These are phyloP conservation scores for cat (Felis catus) DNA, from an alignment of 2,113 vertebrate genomes.

Conservation along the genomic window F.catus_Fca126_mat1.0 CM031411.1:69501-70000, in stretches of 20 bases:
- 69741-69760: too few relatives aligned
- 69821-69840: neutral
- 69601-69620: neutral
- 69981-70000: neutral
- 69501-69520: neutral
- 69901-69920: neutral
- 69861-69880: accelerated
- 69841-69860: neutral
- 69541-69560: neutral
- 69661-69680: too few relatives aligned
- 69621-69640: neutral
- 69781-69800: neutral
- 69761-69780: neutral
- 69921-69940: neutral
- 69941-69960: neutral
- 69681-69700: too few relatives aligned
- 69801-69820: neutral
- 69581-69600: neutral
- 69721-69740: too few relatives aligned
- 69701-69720: too few relatives aligned
- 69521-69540: neutral
- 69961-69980: neutral
- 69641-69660: neutral
- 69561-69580: too few relatives aligned
- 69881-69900: neutral